A percentile compares a stretch with the other conserved stretches of the same genome.
Conservation (phyloP, 2,113 vertebrate species). For the Taurulus bubalis region DNA sequence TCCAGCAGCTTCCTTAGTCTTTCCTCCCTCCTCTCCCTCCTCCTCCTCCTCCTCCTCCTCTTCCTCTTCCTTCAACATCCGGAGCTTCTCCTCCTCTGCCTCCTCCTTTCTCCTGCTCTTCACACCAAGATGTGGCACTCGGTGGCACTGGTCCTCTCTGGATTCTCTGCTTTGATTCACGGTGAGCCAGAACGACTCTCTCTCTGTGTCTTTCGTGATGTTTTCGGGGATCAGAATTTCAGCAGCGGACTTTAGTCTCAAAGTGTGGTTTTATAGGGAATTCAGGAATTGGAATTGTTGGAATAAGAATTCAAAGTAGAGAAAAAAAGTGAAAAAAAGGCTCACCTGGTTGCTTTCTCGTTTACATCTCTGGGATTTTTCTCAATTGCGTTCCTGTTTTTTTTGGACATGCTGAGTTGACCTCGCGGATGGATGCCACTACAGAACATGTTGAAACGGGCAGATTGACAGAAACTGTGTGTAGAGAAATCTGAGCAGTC, state of each 20-base stretch:
- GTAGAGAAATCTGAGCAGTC: conserved; percentile 53
- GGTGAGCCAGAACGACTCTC: conserved; percentile 75
- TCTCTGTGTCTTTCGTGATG: neutral
- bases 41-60: conserved; percentile 40
- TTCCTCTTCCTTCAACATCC: conserved; percentile 51
- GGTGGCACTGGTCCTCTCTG: conserved; percentile 80
- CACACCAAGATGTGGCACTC: conserved; percentile 83
- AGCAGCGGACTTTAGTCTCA: conserved; percentile 33
- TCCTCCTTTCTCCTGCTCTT: conserved; percentile 50
- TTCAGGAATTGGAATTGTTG: neutral
- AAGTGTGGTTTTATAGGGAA: conserved; percentile 28
- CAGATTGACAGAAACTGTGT: conserved; percentile 35
- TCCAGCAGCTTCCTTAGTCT: conserved; percentile 66
- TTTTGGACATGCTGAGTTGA: conserved; percentile 21
- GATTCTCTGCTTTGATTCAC: conserved; percentile 82
- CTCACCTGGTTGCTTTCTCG: conserved; percentile 70
- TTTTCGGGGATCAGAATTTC: conserved; percentile 48
- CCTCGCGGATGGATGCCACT: conserved; percentile 1
- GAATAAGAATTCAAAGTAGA: conserved; percentile 10
- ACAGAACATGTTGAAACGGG: conserved; percentile 16
- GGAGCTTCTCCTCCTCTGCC: conserved; percentile 54
- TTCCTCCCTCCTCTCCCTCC: conserved; percentile 43
- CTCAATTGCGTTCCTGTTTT: neutral
- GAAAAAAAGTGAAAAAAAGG: conserved; percentile 26
- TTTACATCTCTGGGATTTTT: conserved; percentile 21